A percentile compares a stretch with the other conserved stretches of the same genome.
Conservation (phyloP, 2,113 vertebrate species). For the Hippolais icterina region DNA sequence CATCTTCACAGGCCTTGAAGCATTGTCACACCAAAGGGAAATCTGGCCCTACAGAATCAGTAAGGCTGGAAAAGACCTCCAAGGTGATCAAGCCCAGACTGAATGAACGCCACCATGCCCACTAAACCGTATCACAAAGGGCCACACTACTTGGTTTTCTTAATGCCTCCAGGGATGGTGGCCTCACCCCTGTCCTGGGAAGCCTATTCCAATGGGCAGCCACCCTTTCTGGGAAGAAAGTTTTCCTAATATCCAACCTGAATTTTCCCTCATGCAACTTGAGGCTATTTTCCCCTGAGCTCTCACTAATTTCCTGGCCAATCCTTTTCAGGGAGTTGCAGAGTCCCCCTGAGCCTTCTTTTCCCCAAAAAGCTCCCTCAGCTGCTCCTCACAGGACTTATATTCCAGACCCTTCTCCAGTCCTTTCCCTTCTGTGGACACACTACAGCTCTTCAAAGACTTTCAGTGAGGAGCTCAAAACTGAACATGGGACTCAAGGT, state of each 20-base stretch:
- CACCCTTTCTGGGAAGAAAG: neutral
- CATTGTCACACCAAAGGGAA: neutral
- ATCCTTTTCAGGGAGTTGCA: neutral
- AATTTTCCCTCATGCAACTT: neutral
- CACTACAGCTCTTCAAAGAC: neutral
- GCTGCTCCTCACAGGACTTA: neutral
- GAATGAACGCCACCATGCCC: neutral
- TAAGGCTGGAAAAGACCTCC: neutral
- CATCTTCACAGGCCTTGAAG: neutral
- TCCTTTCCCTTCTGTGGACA: neutral
- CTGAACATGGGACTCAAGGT: fast-evolving
- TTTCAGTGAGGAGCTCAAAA: neutral
- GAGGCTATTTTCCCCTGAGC: neutral
- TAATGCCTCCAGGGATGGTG: neutral
- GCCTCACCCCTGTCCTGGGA: neutral
- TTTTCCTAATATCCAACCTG: neutral
- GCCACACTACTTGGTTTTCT: neutral
- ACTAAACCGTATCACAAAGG: neutral
- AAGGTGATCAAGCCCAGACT: neutral
- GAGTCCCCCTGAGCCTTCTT: neutral
- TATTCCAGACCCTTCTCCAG: neutral
- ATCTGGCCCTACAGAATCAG: neutral
- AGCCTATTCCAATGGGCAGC: neutral
- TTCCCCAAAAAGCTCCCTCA: neutral
- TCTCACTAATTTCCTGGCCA: too few relatives aligned